Evolutionary conservation across 2,888 invertebrate genomes (phyloP), one percentile per base, ranked within the genome.

Genomic region (Blera fallax): DNA sequence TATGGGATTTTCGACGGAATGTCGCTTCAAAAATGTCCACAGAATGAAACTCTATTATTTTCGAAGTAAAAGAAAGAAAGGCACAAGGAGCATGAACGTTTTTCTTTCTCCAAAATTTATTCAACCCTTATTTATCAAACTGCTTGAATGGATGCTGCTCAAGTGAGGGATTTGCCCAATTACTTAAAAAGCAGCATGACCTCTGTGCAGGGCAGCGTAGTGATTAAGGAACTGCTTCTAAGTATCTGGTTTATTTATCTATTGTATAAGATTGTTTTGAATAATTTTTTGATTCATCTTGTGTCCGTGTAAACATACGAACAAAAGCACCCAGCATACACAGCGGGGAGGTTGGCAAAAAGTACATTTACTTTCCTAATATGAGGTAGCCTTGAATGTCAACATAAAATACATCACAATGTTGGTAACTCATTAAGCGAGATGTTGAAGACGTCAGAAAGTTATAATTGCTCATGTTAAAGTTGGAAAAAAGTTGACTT

Each of bases 91-190:
- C 60, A 40, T 14, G 11, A 32, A 14, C 6, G 54, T 34, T 40
- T 32, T 32, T 64, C 50, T 21, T 32, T 18, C 11, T 52, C 45
- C 4, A 56, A 60, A 48, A 69, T 81, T 54, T 62, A 81, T 60
- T 81, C 67, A 81, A 81, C 81, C 69, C 69, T 74, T 76, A 80
- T 80, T 74, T 80, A 74, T 76, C 62, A 76, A 45, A 29, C 29
- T 34, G 32, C 45, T 54, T 62, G 29, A 69, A 69, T 27, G 62
- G 76, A 69, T 54, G 40, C 32, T 69, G 76, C 69, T 81, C 67
- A 43, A 76, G 67, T 81, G 76, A 81, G 37, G 37, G 54, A 81
- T 81, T 76, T 69, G 37, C 27, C 56, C 81, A 81, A 81, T 81
- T 81, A 81, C 48, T 76, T 69, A 56, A 69, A 52, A 76, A 76